phyloP scores from a whole-genome alignment of 1,140 invertebrate species.

The Drosophila sechellia region DNA sequence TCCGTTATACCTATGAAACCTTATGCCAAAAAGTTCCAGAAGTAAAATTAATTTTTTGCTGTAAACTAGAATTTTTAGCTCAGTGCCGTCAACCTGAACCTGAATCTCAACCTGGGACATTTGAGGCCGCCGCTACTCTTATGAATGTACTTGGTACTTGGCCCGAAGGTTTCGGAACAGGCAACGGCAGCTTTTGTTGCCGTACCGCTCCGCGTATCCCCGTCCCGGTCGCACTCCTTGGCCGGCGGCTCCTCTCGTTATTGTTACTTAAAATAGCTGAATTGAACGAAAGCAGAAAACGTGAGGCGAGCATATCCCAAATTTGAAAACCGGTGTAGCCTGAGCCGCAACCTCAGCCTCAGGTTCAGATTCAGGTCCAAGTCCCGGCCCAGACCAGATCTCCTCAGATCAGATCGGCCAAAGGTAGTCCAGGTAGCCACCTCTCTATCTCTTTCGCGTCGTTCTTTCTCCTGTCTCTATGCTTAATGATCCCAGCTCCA shows the following conservation, averaged over 20 bases:
- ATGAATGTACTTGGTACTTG: constrained; percentile 79
- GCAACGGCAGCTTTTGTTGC: constrained; percentile 47
- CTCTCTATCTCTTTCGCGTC: not conserved
- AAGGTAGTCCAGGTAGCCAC: constrained; percentile 27
- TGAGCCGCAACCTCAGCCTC: constrained; percentile 35
- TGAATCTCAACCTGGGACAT: constrained; percentile 62
- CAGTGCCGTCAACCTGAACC: constrained; percentile 55
- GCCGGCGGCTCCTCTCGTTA: constrained; percentile 44
- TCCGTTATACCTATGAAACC: too few relatives aligned
- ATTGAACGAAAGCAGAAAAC: constrained; percentile 57
- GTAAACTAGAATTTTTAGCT: not conserved
- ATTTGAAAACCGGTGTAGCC: constrained; percentile 78
- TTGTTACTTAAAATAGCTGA: constrained; percentile 83
- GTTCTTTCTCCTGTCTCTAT: constrained; percentile 8
- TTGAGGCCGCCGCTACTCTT: constrained; percentile 51
- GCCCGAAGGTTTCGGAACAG: constrained; percentile 50
- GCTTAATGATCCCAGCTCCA: constrained; percentile 16
- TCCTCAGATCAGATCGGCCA: constrained; percentile 18
- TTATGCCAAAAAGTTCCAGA: too few relatives aligned
- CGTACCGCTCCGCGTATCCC: constrained; percentile 11
- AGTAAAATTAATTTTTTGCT: not conserved
- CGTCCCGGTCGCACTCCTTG: constrained; percentile 14
- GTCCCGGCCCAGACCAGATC: constrained; percentile 19
- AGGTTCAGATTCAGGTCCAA: constrained; percentile 32
- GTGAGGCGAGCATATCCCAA: constrained; percentile 70